These are phyloP conservation scores for Poecilia gillii DNA, from an alignment of 2,797 vertebrate species.

Conservation along the genomic window DNA sequence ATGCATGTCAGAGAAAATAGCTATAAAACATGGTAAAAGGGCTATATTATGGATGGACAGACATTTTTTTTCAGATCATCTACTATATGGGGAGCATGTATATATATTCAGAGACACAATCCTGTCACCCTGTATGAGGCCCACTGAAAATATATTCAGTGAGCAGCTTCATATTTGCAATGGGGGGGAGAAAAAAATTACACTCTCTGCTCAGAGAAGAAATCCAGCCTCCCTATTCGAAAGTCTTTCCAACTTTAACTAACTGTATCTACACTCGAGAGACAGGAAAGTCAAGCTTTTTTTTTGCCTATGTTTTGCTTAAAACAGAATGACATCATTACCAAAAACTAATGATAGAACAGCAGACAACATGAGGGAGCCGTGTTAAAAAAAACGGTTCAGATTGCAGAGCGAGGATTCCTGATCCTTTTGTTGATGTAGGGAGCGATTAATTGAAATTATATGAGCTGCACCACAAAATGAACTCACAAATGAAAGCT, in stretches of 20 bases:
- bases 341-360: no score
- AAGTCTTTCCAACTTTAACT: not conserved
- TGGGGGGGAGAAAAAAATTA: not conserved
- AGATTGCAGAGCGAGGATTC: no score
- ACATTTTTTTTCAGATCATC: not conserved
- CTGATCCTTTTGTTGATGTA: no score
- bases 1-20: not conserved
- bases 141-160: slow-evolving; percentile 9
- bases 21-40: not conserved
- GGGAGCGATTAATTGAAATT: no score
- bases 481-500: no score
- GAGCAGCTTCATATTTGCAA: slow-evolving; percentile 3
- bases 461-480: no score
- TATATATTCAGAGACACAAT: not conserved
- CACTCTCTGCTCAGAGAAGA: not conserved
- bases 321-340: not conserved
- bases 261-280: not conserved
- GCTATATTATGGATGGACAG: not conserved
- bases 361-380: no score
- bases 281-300: not conserved
- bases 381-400: no score
- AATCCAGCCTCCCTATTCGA: not conserved
- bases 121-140: not conserved
- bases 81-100: not conserved
- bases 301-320: not conserved